A percentile compares a stretch with the other conserved stretches of the same genome.
These are phyloP conservation scores for Drosophila ficusphila DNA, from an alignment of 1,140 invertebrate species.

Conservation along the genomic window DNA sequence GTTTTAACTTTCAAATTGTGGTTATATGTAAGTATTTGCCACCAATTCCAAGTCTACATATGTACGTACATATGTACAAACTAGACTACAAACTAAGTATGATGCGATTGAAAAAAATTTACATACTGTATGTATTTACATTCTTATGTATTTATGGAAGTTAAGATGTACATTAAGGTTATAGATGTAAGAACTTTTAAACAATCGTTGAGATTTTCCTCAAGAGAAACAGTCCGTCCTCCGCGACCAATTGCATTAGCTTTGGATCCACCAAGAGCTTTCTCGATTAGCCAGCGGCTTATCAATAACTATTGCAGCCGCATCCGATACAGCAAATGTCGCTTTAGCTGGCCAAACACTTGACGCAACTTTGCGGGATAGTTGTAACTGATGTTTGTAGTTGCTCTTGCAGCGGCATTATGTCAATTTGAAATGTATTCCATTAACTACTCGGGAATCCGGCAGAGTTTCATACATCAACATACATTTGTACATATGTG, in stretches of 20 bases:
- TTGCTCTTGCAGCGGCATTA: slow-evolving; percentile 19
- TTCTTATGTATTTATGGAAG: too few species aligned
- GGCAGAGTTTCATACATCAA: slow-evolving; percentile 10
- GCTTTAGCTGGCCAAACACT: slow-evolving; percentile 37
- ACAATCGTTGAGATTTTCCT: too few species aligned
- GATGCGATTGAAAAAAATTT: too few species aligned
- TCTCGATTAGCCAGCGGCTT: neutral
- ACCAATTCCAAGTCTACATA: too few species aligned
- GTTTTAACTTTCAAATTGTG: too few species aligned
- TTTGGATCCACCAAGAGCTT: neutral
- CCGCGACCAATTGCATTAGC: neutral
- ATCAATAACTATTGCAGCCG: neutral
- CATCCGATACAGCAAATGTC: slow-evolving; percentile 27
- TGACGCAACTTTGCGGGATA: slow-evolving; percentile 13
- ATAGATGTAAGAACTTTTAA: too few species aligned
- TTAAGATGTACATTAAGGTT: too few species aligned
- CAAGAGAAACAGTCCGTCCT: neutral
- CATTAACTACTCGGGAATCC: slow-evolving; percentile 45
- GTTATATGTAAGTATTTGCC: too few species aligned
- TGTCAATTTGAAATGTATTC: slow-evolving; percentile 35
- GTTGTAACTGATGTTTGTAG: slow-evolving; percentile 15
- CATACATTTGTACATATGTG: neutral
- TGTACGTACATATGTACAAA: too few species aligned
- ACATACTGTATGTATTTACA: too few species aligned
- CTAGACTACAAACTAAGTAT: too few species aligned